A percentile compares a stretch with the other conserved stretches of the same genome.
These are phyloP conservation scores for Holacanthus passer DNA, from an alignment of 2,113 vertebrate species.

Conservation along the genomic window DNA sequence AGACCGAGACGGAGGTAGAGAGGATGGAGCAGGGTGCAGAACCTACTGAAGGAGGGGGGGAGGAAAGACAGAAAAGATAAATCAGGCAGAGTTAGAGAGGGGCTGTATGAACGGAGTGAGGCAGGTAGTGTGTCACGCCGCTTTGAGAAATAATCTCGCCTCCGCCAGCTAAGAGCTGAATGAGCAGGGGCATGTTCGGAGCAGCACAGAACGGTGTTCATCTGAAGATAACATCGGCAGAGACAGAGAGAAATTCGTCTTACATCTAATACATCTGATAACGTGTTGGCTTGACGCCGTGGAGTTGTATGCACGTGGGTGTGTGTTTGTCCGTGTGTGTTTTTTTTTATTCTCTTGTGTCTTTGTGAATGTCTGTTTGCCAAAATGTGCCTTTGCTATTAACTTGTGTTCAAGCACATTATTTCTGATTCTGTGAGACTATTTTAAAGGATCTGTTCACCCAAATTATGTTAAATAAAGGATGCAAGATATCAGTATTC, in stretches of 20 bases:
- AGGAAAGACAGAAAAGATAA: conserved; percentile 29
- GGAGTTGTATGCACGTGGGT: conserved; percentile 4
- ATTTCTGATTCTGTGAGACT: not conserved
- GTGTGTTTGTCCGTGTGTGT: conserved; percentile 1
- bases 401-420: conserved; percentile 5
- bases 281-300: conserved; percentile 1
- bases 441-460: not conserved
- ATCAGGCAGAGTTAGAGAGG: conserved; percentile 5
- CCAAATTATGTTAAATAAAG: not conserved
- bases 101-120: conserved; percentile 20
- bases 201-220: conserved; percentile 38
- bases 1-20: conserved; percentile 1
- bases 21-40: not conserved
- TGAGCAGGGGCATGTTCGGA: conserved; percentile 39
- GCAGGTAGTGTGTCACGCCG: conserved; percentile 33
- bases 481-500: not conserved
- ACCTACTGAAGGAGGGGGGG: not conserved
- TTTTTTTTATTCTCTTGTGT: not conserved
- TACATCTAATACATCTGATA: conserved; percentile 59
- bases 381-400: not conserved
- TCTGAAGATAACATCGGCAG: conserved; percentile 58
- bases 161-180: conserved; percentile 43
- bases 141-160: conserved; percentile 56
- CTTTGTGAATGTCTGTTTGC: not conserved
- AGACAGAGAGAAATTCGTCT: conserved; percentile 56